Base-by-base conservation (phyloP, 2,888 invertebrate species). In the Stratiomys singularior region DNA sequence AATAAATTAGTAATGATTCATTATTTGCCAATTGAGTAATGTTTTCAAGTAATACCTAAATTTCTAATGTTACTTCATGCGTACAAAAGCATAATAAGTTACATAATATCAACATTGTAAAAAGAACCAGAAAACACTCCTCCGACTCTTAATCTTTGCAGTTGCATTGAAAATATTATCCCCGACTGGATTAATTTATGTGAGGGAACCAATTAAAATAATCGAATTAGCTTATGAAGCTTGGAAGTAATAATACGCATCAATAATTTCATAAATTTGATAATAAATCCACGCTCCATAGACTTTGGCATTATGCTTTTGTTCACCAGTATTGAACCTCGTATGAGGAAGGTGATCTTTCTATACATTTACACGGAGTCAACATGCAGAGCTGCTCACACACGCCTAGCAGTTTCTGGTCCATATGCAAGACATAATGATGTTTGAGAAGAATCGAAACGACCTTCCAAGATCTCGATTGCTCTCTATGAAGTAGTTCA, bases 381-480 rank as follows among this genome's bases (percentile, higher is more conserved):
- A 37, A 9, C 37, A 37, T 37, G 3, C 37, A 37, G 5, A 37
- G 52, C 7, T 52, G 15, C 18, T 52, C 4, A 52, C 18, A 9
- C 4, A 3, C 52, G 4, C 15, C 52, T 5, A 52, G 52, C 15
- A n/a, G 15, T 13, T 52, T 52, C 18, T 13, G 52, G 18, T 52
- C 52, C n/a, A 18, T 52, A 44, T 13, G 4, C 52, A 18, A 13
- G n/a, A 18, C 52, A 4, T 9, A 13, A 52, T 4, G 15, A 52
- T n/a, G 15, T 18, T 18, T 52, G 3, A 52, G n/a, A 52, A 52
- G 52, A 52, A 52, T 52, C 52, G 18, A 52, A 52, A 52, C 52
- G 52, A 52, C 52, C 52, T 52, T 52, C 52, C 15, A 37, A 37
- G 52, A 52, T 52, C 52, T 52, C 15, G 18, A 52, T 52, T 52